Percentiles rank a stretch among this genome's conserved stretches.
phyloP scores from a whole-genome alignment of 1,140 invertebrate genomes.

The Tyrophagus putrescentiae region DNA sequence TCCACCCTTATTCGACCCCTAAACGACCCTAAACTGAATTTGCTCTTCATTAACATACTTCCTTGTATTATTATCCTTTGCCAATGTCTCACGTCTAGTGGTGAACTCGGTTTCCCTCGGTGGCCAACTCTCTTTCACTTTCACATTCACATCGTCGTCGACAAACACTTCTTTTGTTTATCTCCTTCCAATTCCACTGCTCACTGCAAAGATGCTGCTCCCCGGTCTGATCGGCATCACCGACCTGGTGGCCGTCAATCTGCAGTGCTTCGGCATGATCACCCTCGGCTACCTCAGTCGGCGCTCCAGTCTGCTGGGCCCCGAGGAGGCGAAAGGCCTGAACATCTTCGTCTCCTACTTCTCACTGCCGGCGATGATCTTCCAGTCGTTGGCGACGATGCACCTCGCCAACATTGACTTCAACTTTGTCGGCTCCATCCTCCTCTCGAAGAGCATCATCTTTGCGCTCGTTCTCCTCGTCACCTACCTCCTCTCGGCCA shows the following conservation, averaged over 20 bases:
- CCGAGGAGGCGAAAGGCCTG: conserved; percentile 72
- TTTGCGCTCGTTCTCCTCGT: conserved; percentile 66
- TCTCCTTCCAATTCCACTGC: background rate
- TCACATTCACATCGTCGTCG: too few relatives aligned
- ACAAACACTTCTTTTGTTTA: background rate
- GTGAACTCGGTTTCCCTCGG: too few relatives aligned
- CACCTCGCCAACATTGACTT: conserved; percentile 67
- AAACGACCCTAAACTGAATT: too few relatives aligned
- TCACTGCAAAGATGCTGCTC: background rate
- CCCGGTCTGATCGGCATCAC: conserved; percentile 17
- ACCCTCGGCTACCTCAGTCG: conserved; percentile 69
- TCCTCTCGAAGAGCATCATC: conserved; percentile 67
- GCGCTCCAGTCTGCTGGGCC: conserved; percentile 61
- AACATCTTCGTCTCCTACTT: conserved; percentile 85
- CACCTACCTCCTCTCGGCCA: conserved; percentile 58
- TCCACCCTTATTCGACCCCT: too few relatives aligned
- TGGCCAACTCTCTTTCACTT: too few relatives aligned
- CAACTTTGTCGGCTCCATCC: conserved; percentile 67
- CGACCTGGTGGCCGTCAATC: conserved; percentile 26
- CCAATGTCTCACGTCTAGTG: conserved; percentile 7
- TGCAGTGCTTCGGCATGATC: conserved; percentile 34
- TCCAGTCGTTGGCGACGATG: conserved; percentile 68
- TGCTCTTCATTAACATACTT: too few relatives aligned
- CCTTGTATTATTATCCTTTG: too few relatives aligned
- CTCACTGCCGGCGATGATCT: conserved; percentile 76